Base-by-base conservation (phyloP, 2,797 vertebrate species). In the Ptychadena robeensis region DNA sequence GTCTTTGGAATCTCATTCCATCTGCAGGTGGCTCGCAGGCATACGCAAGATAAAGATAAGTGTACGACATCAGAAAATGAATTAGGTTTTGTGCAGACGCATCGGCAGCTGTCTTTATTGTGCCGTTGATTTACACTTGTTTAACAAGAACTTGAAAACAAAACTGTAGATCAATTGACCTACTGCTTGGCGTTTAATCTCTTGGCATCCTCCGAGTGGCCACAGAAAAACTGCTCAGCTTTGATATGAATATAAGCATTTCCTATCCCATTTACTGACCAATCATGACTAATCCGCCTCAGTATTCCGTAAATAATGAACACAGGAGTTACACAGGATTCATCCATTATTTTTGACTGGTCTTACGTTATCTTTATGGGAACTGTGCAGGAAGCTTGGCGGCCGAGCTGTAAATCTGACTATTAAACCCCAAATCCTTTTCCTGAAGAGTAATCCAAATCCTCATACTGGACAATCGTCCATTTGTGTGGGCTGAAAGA, bases 161-260 rank as follows among this genome's bases (percentile, higher is more conserved):
- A 64, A 34, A 34, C 31, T 83, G 69, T 0, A 4, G 82, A 83
- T 82, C 87, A 83, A 75, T 66, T 40, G 73, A 65, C 66, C 0
- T 0, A 61, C 71, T 85, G 79, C 28, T 0, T 44, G 82, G 85
- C 84, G 74, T 37, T 87, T 85, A 78, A 82, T 80, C 68, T 86
- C 85, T 75, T 67, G n/a, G 79, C 34, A 9, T 61, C 79, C 30
- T 70, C 59, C 5, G 18, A 72, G n/a, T 65, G 30, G 34, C 0
- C 6, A 68, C 53, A 86, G 66, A 76, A 64, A 34, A 83, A 78
- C n/a, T 34, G 40, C 18, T 73, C 31, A 2, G 25, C 37, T 67
- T 74, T 65, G 59, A 73, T 73, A 65, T 30, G 25, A 25, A 11
- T 10, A 34, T 35, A 63, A 15, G 64, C 37, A 80, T 80, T 80